These are phyloP conservation scores for Diachasmimorpha longicaudata DNA, from an alignment of 1,140 invertebrate genomes.

Conservation along the genomic window DNA sequence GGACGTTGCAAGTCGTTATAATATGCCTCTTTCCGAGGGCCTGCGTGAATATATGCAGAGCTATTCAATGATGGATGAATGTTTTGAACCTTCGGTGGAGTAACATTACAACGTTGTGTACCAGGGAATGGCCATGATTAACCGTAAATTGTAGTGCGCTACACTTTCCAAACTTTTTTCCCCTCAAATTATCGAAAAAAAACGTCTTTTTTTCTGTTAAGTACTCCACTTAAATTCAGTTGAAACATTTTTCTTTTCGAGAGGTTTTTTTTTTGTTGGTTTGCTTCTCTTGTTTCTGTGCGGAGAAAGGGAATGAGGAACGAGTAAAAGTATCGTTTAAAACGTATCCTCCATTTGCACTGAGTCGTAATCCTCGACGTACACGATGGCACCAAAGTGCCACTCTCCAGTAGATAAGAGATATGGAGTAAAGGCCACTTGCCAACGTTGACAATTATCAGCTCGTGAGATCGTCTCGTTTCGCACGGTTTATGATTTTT, in stretches of 20 bases:
- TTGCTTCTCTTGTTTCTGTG: neutral
- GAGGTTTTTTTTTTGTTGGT: neutral
- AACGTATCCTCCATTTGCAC: neutral
- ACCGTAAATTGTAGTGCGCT: neutral
- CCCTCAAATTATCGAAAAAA: neutral
- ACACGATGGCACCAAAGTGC: neutral
- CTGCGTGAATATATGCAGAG: conserved; percentile 2
- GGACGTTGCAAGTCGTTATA: conserved; percentile 14
- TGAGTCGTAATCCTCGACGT: neutral
- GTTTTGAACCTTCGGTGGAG: neutral
- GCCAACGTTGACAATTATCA: conserved; percentile 58
- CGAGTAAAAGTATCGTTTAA: neutral
- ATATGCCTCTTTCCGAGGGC: conserved; percentile 1
- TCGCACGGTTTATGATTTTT: conserved; percentile 18
- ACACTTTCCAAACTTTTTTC: neutral
- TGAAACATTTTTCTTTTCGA: neutral
- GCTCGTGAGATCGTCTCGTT: conserved; percentile 45
- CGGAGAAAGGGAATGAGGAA: neutral
- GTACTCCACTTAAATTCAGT: neutral
- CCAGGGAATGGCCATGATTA: neutral
- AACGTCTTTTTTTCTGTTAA: neutral
- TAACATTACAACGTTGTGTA: neutral
- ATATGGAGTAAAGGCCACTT: conserved; percentile 12
- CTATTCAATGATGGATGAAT: neutral
- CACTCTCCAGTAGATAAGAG: neutral